Evolutionary conservation across 2,888 invertebrate genomes (phyloP).

Genomic region (Helicoverpa assulta): DNA sequence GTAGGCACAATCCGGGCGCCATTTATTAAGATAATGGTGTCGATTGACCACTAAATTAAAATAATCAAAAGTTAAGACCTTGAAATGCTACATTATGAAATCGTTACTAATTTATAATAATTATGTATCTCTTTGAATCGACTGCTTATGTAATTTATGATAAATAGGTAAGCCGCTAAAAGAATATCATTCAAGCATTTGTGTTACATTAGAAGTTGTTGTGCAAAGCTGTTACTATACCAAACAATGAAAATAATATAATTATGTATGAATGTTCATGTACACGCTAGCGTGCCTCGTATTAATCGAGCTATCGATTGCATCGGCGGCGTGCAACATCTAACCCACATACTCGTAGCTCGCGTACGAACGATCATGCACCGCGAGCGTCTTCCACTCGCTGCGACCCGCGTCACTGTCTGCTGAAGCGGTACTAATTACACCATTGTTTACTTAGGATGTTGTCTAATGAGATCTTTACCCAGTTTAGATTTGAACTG

Average conservation of each 20-base stretch:
- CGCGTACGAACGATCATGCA: conserved; percentile 58
- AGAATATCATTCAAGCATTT: conserved; percentile 27
- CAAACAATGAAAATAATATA: conserved; percentile 58
- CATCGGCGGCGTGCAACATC: conserved; percentile 62
- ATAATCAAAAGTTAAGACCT: conserved; percentile 47
- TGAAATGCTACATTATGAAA: conserved; percentile 43
- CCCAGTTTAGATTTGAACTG: conserved; percentile 9
- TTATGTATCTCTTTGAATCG: conserved; percentile 9
- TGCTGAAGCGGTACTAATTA: background rate
- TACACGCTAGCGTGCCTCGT: conserved; percentile 55
- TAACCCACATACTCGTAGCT: conserved; percentile 73
- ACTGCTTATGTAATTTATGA: conserved; percentile 15
- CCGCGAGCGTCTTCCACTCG: conserved; percentile 23
- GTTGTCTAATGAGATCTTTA: background rate
- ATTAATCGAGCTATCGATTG: conserved; percentile 69
- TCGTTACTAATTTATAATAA: conserved; percentile 21
- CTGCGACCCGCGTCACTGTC: background rate
- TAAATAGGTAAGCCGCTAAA: conserved; percentile 30
- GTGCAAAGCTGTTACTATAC: conserved; percentile 57
- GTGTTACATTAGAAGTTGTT: conserved; percentile 42
- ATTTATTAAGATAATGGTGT: conserved; percentile 44
- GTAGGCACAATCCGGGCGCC: conserved; percentile 30
- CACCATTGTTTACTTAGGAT: background rate
- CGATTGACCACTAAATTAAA: conserved; percentile 42
- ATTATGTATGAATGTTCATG: conserved; percentile 50